phyloP scores from a whole-genome alignment of 2,888 invertebrate genomes.

The Ptilodon capucinus region DNA sequence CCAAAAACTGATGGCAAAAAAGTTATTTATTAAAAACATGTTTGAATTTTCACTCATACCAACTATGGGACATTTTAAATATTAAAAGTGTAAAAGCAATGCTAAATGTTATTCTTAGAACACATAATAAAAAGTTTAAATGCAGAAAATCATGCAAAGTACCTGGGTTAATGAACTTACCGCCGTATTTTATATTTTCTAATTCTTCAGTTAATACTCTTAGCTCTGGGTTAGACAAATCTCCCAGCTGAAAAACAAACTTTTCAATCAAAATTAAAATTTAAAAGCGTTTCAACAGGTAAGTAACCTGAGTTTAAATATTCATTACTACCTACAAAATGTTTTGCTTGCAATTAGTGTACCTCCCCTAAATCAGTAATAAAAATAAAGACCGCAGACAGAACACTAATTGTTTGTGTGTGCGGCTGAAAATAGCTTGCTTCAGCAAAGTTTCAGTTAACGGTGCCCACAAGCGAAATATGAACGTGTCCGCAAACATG shows the following conservation, averaged over 20 bases:
- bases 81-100: no score
- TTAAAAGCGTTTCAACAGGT: neutral
- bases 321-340: neutral
- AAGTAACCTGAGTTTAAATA: no score
- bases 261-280: neutral
- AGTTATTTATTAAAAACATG: no score
- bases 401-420: constrained; percentile 46
- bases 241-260: constrained; percentile 88
- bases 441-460: constrained; percentile 52
- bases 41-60: no score
- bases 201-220: constrained; percentile 95
- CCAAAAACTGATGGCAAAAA: no score
- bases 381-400: constrained; percentile 22
- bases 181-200: constrained; percentile 95
- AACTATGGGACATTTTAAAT: no score
- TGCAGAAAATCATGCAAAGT: neutral
- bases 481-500: constrained; percentile 61
- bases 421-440: constrained; percentile 44
- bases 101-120: neutral
- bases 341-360: neutral
- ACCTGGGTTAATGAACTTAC: constrained; percentile 77
- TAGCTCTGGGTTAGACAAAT: constrained; percentile 95
- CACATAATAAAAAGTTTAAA: neutral
- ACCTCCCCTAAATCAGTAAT: constrained; percentile 5
- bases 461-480: constrained; percentile 54